Conservation (phyloP, 2,888 invertebrate species). For the Agriopis leucophaearia region DNA sequence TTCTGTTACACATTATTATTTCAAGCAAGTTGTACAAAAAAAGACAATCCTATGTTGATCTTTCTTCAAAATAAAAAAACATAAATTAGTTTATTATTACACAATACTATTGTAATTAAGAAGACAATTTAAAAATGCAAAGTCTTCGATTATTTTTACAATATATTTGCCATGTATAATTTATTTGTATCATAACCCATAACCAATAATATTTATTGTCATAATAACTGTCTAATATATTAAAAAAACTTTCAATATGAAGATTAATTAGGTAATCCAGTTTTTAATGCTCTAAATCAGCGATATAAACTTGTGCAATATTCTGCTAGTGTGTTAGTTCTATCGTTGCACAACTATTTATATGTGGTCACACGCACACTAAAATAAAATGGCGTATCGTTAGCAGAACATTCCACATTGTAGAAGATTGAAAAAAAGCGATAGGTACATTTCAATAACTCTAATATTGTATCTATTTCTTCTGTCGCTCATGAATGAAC, state of each 20-base stretch:
- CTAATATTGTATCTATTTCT: neutral
- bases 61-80: neutral
- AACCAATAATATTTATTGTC: neutral
- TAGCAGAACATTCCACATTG: too few relatives aligned
- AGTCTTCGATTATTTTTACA: neutral
- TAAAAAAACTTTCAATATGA: neutral
- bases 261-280: neutral
- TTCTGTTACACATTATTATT: too few relatives aligned
- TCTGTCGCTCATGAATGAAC: slow-evolving; percentile 1
- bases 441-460: neutral
- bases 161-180: too few relatives aligned
- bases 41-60: too few relatives aligned
- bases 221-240: neutral
- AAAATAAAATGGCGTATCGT: too few relatives aligned
- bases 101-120: neutral
- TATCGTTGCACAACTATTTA: too few relatives aligned
- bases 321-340: too few relatives aligned
- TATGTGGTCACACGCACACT: too few relatives aligned
- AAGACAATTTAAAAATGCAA: neutral
- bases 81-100: neutral
- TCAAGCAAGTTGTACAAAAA: too few relatives aligned
- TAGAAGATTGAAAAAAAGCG: neutral
- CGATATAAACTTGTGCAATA: too few relatives aligned
- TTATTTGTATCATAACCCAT: neutral
- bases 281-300: too few relatives aligned